These are phyloP conservation scores for Mechanitis mazaeus DNA, from an alignment of 2,888 invertebrate species.

Conservation along the genomic window DNA sequence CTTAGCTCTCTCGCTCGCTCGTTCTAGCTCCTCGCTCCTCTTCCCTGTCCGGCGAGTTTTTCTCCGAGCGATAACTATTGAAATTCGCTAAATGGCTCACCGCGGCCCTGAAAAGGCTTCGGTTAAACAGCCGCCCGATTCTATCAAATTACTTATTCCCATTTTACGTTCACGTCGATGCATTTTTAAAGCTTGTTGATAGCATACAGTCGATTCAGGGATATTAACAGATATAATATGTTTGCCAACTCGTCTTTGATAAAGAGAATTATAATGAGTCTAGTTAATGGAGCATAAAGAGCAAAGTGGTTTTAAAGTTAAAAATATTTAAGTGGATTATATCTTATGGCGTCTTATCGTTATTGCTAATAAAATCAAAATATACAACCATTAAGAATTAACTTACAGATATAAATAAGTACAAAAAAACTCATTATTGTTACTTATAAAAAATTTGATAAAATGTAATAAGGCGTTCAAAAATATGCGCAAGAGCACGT, in stretches of 20 bases:
- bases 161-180: slow-evolving; percentile 61
- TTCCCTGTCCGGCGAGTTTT: slow-evolving; percentile 66
- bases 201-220: slow-evolving; percentile 38
- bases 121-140: slow-evolving; percentile 73
- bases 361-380: slow-evolving; percentile 43
- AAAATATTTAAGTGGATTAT: no score
- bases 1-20: slow-evolving; percentile 68
- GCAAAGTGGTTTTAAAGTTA: slow-evolving; percentile 28
- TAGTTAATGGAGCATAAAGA: slow-evolving; percentile 15
- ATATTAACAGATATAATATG: neutral
- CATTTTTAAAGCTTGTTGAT: slow-evolving; percentile 40
- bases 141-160: slow-evolving; percentile 71
- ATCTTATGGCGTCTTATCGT: slow-evolving; percentile 20
- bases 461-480: no score
- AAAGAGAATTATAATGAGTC: neutral
- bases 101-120: slow-evolving; percentile 74
- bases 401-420: neutral
- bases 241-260: neutral
- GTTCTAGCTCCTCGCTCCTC: slow-evolving; percentile 40
- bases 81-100: slow-evolving; percentile 76
- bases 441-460: no score
- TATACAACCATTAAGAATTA: slow-evolving; percentile 11
- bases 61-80: slow-evolving; percentile 76
- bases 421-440: no score
- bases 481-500: no score